Evolutionary conservation across 2,888 invertebrate species (phyloP).

Genomic region (Agrotis segetum): DNA sequence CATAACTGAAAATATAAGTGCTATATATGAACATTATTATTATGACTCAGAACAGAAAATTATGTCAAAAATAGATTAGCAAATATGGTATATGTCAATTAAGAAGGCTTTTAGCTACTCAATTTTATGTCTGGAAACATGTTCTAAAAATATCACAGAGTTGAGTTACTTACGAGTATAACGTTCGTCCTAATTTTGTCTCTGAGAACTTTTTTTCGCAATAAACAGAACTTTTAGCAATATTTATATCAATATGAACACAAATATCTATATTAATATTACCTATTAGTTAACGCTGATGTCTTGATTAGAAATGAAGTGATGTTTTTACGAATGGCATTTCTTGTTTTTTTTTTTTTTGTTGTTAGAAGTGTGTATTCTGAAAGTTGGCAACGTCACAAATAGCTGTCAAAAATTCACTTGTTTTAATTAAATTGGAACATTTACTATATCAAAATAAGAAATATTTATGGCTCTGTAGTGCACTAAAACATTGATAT

Average conservation of each 20-base stretch:
- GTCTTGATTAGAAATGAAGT: not conserved
- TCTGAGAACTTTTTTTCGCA: not conserved
- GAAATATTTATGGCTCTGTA: too few relatives aligned
- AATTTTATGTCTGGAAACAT: not conserved
- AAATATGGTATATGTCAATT: not conserved
- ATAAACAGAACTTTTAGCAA: not conserved
- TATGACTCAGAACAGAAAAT: not conserved
- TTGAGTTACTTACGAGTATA: not conserved
- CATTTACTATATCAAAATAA: too few relatives aligned
- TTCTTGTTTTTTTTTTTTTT: too few relatives aligned
- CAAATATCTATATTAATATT: too few relatives aligned
- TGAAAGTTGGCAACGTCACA: too few relatives aligned
- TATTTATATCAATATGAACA: not conserved
- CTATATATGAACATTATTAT: too few relatives aligned
- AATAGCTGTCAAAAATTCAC: too few relatives aligned
- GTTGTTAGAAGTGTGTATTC: too few relatives aligned
- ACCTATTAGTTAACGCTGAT: not conserved
- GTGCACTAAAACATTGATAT: too few relatives aligned
- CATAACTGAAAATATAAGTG: too few relatives aligned
- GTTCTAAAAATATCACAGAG: not conserved
- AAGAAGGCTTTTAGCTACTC: not conserved
- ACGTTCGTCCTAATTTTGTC: not conserved
- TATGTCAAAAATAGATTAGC: not conserved
- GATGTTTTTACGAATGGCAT: not conserved
- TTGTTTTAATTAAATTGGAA: too few relatives aligned